A percentile compares a stretch with the other conserved stretches of the same genome.
Conservation (phyloP, 2,888 invertebrate genomes). For the Habroteleia sp. region DNA sequence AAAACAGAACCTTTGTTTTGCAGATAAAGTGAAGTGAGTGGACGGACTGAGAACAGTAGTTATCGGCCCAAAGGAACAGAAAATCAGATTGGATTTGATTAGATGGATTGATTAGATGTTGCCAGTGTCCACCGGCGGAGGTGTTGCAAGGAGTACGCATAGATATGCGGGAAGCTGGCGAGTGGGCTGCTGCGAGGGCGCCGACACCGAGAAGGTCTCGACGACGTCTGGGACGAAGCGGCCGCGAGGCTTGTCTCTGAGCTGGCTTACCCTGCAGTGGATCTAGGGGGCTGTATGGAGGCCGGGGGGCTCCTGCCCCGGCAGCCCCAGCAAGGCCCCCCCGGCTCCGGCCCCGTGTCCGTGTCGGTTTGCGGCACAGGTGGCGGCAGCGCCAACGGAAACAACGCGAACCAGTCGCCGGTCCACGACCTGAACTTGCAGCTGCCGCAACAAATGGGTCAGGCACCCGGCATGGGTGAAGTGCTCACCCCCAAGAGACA, state of each 20-base stretch:
- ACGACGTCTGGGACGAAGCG: constrained; percentile 61
- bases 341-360: constrained; percentile 82
- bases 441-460: constrained; percentile 80
- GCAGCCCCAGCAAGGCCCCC: constrained; percentile 85
- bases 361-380: constrained; percentile 65
- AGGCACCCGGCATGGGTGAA: constrained; percentile 83
- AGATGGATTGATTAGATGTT: constrained; percentile 4
- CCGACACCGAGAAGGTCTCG: constrained; percentile 18
- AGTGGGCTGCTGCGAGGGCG: constrained; percentile 67
- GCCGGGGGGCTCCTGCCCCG: constrained; percentile 88
- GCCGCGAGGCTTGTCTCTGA: constrained; percentile 80
- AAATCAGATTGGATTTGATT: no score
- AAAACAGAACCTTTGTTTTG: no score
- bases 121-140: neutral
- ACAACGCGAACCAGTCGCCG: constrained; percentile 80
- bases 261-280: constrained; percentile 82
- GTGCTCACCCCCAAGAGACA: constrained; percentile 89
- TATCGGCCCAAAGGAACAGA: no score
- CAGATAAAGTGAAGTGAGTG: no score
- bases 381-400: constrained; percentile 82
- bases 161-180: constrained; percentile 47
- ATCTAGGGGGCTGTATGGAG: constrained; percentile 89
- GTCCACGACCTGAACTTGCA: constrained; percentile 74
- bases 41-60: no score
- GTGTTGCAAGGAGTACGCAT: constrained; percentile 1